Base-by-base conservation (phyloP, 2,888 invertebrate species). In the Stenchaetothrips biformis region DNA sequence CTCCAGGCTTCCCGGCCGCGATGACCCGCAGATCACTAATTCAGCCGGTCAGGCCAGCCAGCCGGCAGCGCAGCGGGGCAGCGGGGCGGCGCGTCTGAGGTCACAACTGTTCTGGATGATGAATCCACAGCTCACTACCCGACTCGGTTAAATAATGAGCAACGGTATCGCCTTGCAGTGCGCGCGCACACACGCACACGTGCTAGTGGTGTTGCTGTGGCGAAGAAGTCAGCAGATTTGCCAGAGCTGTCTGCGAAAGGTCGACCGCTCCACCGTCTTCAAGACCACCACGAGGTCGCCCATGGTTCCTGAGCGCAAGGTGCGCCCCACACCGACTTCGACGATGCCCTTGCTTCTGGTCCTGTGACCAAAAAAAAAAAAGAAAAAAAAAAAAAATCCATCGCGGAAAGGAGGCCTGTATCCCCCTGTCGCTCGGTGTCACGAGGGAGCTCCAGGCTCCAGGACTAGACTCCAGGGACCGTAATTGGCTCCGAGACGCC, bases 51-150 rank as follows among this genome's bases (percentile, higher is more conserved):
- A n/a, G 53, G 13, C 53, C 2, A 7, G 67, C 67, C 8, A 21
- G 53, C 13, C 2, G 53, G 53, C 53, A 16, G 53, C 53, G 53
- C 16, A 13, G 53, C 53, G 53, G 11, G 53, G 53, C 53, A n/a
- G n/a, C n/a, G n/a, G n/a, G 53, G 53, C 53, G 13, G 67, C 67
- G 67, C n/a, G n/a, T n/a, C 25, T 25, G 67, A 74, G 25, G 67
- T n/a, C 67, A 74, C 25, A 74, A 25, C 67, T n/a, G 67, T 74
- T 74, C 67, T 74, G 67, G 67, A 74, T 74, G 67, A n/a, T n/a
- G 67, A 74, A 74, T 74, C 67, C 67, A 74, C 67, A 74, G 67
- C 67, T 74, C 67, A 21, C 67, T 74, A n/a, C n/a, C 11, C 25
- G 67, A 74, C 25, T 74, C 25, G 67, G 67, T 11, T 74, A 25